These are phyloP conservation scores for Himalopsyche anomala DNA, from an alignment of 2,888 invertebrate genomes.

Conservation along the genomic window DNA sequence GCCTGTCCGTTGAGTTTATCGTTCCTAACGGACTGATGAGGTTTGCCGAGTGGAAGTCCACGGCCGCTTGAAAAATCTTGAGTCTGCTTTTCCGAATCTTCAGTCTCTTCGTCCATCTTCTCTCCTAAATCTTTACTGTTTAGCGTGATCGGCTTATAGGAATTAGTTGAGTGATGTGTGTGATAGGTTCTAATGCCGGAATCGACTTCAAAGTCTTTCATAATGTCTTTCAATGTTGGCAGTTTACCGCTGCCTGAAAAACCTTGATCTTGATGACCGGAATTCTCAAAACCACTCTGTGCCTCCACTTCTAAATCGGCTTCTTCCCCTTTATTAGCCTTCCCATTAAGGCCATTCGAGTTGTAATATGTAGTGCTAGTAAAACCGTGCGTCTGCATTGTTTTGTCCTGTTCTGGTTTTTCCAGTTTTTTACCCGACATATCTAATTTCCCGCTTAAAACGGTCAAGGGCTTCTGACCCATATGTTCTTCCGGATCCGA, in stretches of 20 bases:
- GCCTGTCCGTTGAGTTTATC: too few relatives aligned
- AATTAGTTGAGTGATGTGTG: not conserved
- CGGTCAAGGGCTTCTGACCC: not conserved
- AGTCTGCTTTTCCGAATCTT: not conserved
- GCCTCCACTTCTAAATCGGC: not conserved
- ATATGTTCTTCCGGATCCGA: not conserved
- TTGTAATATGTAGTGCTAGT: not conserved
- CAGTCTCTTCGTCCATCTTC: not conserved
- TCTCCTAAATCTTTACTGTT: not conserved
- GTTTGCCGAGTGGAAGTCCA: too few relatives aligned
- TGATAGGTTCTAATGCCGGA: not conserved
- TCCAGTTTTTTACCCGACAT: not conserved
- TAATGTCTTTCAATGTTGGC: not conserved
- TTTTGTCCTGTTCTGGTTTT: conserved; percentile 16
- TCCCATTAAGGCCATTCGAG: not conserved
- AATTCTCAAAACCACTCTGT: not conserved
- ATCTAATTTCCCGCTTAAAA: not conserved
- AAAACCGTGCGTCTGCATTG: not conserved
- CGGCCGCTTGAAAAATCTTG: not conserved
- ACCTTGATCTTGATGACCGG: not conserved
- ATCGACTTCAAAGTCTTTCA: not conserved
- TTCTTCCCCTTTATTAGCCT: not conserved
- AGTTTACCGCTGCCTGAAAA: not conserved
- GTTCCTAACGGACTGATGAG: too few relatives aligned
- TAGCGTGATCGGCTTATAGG: not conserved